phyloP scores from a whole-genome alignment of 1,140 invertebrate species.

The Steinernema feltiae region DNA sequence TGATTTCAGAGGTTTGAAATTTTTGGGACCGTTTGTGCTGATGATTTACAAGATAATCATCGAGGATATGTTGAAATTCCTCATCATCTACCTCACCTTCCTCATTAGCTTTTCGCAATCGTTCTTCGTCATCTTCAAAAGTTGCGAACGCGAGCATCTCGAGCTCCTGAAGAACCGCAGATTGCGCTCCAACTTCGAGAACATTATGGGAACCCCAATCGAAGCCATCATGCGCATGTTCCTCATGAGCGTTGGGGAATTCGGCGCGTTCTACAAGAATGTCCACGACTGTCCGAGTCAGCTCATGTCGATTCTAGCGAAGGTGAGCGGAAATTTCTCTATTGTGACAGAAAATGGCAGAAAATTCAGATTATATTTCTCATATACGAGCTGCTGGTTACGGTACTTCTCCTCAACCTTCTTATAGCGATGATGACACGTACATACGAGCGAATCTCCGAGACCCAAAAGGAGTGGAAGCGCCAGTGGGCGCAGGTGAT shows the following conservation, averaged over 20 bases:
- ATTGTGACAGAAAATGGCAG: constrained; percentile 5
- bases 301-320: constrained; percentile 69
- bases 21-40: constrained; percentile 91
- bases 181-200: constrained; percentile 39
- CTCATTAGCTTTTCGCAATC: constrained; percentile 93
- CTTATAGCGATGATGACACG: constrained; percentile 99
- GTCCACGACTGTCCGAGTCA: constrained; percentile 76
- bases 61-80: constrained; percentile 86
- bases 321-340: constrained; percentile 63
- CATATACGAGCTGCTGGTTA: constrained; percentile 92
- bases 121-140: constrained; percentile 81
- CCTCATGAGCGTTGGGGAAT: constrained; percentile 89
- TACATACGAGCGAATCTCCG: constrained; percentile 86
- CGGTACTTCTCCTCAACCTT: constrained; percentile 89
- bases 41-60: constrained; percentile 98
- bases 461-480: constrained; percentile 94
- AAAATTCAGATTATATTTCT: constrained; percentile 75
- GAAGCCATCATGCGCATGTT: constrained; percentile 94
- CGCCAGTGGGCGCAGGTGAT: constrained; percentile 95
- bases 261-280: constrained; percentile 81
- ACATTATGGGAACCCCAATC: constrained; percentile 65
- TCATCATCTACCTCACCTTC: constrained; percentile 88
- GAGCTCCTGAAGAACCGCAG: not conserved
- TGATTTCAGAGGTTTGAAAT: constrained; percentile 79
- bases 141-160: constrained; percentile 65